These are phyloP conservation scores for Aleadryas rufinucha DNA, from an alignment of 2,113 vertebrate species.

Conservation along the genomic window DNA sequence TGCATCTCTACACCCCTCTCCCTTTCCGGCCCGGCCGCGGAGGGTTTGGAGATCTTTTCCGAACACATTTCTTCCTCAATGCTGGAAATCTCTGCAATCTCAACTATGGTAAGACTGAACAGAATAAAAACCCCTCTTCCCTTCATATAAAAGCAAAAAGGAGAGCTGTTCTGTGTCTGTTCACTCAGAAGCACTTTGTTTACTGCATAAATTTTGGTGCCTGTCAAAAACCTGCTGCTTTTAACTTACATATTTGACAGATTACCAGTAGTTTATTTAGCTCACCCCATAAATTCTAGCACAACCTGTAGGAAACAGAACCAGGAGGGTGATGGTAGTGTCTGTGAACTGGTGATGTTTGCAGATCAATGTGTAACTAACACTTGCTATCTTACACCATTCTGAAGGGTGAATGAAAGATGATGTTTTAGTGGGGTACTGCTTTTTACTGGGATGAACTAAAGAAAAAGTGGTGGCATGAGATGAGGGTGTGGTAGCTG, in stretches of 20 bases:
- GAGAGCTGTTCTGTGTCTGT: neutral
- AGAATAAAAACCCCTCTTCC: neutral
- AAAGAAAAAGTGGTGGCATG: neutral
- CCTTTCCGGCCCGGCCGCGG: constrained; percentile 89
- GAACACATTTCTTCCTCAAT: constrained; percentile 96
- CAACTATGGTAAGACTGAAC: constrained; percentile 83
- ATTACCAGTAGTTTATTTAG: neutral
- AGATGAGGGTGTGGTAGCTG: neutral
- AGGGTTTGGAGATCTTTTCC: constrained; percentile 92
- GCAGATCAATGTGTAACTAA: neutral
- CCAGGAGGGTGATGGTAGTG: too few species aligned
- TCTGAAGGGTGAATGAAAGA: neutral
- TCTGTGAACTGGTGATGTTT: neutral
- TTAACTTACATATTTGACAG: neutral
- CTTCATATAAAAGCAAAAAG: neutral
- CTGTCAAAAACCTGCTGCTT: neutral
- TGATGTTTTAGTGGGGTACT: neutral
- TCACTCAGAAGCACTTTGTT: neutral
- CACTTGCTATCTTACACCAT: neutral
- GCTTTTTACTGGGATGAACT: neutral
- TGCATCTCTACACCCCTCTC: constrained; percentile 93
- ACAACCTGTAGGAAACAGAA: neutral
- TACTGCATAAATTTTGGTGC: neutral
- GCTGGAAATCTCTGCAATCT: constrained; percentile 98
- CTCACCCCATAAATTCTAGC: neutral